These are phyloP conservation scores for Alsophila aescularia DNA, from an alignment of 2,888 invertebrate species.

Conservation along the genomic window DNA sequence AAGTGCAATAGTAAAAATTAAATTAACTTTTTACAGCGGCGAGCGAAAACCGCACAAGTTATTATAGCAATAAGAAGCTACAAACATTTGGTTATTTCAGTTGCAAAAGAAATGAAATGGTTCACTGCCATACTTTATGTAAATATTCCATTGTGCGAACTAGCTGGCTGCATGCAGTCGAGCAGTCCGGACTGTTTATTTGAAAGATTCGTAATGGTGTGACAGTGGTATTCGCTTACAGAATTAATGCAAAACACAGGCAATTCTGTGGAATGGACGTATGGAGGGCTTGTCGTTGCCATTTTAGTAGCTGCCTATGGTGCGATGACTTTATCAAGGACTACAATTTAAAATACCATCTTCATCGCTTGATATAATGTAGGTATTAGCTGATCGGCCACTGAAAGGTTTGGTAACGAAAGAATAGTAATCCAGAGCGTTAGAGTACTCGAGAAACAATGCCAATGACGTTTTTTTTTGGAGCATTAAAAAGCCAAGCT, in stretches of 20 bases:
- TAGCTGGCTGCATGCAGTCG: conserved; percentile 8
- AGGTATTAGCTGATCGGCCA: too few relatives aligned
- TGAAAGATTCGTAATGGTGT: conserved; percentile 26
- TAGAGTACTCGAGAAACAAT: too few relatives aligned
- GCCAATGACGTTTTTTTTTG: too few relatives aligned
- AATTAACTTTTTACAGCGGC: conserved; percentile 47
- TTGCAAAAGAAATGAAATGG: conserved; percentile 53
- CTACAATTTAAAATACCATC: too few relatives aligned
- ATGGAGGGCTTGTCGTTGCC: conserved; percentile 11
- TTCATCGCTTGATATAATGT: too few relatives aligned
- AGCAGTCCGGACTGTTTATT: conserved; percentile 21
- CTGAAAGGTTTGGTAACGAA: too few relatives aligned
- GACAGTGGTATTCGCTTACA: conserved; percentile 12
- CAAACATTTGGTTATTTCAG: conserved; percentile 52
- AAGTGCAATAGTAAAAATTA: conserved; percentile 40
- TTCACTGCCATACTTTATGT: conserved; percentile 55
- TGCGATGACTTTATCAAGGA: conserved; percentile 12
- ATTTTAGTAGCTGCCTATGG: conserved; percentile 10
- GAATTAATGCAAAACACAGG: conserved; percentile 18
- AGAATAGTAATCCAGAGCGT: too few relatives aligned
- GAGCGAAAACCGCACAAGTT: conserved; percentile 44
- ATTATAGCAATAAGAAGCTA: conserved; percentile 45
- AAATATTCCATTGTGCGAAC: conserved; percentile 56
- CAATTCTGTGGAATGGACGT: conserved; percentile 16
- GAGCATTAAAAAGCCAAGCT: too few relatives aligned